Evolutionary conservation across 2,113 vertebrate species (phyloP).

Genomic region (Pampusana beccarii): DNA sequence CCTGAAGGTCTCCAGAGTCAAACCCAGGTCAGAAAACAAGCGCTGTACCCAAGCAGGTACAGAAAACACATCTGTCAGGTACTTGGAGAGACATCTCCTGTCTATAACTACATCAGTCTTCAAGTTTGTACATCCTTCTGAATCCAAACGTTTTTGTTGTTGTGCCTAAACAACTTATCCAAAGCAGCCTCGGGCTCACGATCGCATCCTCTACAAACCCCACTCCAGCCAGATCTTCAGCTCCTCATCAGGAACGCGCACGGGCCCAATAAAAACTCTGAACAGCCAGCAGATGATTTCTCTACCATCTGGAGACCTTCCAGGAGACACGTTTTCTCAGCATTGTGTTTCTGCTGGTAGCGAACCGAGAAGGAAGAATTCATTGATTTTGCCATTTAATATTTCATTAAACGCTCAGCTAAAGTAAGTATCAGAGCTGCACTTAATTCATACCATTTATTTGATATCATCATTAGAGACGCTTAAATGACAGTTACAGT

Average conservation of each 20-base stretch:
- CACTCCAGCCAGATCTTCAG: neutral
- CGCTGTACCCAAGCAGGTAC: neutral
- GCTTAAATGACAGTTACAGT: slow-evolving; percentile 4
- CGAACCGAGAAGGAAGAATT: neutral
- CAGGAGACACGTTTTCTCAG: neutral
- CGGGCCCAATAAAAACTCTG: neutral
- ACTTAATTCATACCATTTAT: neutral
- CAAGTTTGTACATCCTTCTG: neutral
- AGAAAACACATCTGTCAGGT: neutral
- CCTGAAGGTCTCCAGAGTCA: neutral
- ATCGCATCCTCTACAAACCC: neutral
- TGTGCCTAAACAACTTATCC: neutral
- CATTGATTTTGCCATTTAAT: neutral
- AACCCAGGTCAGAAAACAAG: neutral
- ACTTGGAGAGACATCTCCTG: neutral
- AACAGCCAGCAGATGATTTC: neutral
- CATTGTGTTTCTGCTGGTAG: neutral
- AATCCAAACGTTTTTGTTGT: neutral
- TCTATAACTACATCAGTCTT: neutral
- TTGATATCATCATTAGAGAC: neutral
- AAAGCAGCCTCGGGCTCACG: neutral
- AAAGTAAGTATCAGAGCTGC: neutral
- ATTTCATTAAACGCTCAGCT: slow-evolving; percentile 8
- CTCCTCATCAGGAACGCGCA: neutral
- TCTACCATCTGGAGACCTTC: neutral